Conservation (phyloP, 2,797 vertebrate genomes). For the Helicolenus hilgendorfi region DNA sequence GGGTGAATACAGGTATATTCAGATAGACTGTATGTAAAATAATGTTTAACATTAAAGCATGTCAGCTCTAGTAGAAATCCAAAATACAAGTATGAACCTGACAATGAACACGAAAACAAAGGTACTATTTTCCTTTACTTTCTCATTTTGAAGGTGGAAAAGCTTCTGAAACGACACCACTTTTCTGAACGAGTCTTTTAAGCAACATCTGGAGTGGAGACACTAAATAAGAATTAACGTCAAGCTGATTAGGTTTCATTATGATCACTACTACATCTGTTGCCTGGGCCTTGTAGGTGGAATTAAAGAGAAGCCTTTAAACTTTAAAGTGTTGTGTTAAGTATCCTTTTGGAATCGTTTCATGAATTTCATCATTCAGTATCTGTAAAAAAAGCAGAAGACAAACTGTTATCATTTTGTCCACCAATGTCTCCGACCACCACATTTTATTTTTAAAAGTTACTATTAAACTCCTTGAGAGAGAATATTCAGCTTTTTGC, state of each 20-base stretch:
- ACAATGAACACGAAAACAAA: background rate
- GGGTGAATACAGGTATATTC: background rate
- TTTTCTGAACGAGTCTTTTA: background rate
- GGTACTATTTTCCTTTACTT: background rate
- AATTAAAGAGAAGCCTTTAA: background rate
- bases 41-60: background rate
- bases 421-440: background rate
- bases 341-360: background rate
- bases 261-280: constrained; percentile 21
- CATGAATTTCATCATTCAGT: background rate
- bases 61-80: background rate
- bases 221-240: background rate
- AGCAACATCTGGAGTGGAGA: background rate
- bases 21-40: background rate
- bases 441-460: background rate
- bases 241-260: constrained; percentile 12
- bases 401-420: background rate
- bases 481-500: background rate
- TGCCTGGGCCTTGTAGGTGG: background rate
- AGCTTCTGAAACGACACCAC: background rate
- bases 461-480: background rate
- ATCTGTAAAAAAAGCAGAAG: background rate
- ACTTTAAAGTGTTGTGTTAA: background rate
- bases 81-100: background rate
- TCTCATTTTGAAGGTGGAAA: background rate